A percentile compares a stretch with the other conserved stretches of the same genome.
Conservation (phyloP, 2,797 vertebrate genomes). For the Danio choprae region DNA sequence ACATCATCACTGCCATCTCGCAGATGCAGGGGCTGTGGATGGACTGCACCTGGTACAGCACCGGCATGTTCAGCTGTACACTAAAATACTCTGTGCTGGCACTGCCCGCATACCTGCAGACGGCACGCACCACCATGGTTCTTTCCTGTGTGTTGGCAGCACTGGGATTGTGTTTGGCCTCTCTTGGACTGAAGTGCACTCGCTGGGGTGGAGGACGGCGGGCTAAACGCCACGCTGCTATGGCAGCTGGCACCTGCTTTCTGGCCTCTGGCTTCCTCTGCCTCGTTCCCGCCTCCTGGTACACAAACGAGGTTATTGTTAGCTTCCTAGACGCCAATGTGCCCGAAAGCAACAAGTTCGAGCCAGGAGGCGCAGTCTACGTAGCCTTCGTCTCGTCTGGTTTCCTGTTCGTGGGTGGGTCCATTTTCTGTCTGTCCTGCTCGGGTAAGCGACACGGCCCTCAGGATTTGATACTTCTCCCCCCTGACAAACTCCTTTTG, state of each 20-base stretch:
- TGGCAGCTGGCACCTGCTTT: slow-evolving; percentile 82
- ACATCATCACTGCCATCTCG: slow-evolving; percentile 80
- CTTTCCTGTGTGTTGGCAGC: slow-evolving; percentile 81
- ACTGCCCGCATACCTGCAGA: slow-evolving; percentile 81
- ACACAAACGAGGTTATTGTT: slow-evolving; percentile 81
- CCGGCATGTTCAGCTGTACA: slow-evolving; percentile 87
- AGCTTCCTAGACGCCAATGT: slow-evolving; percentile 79
- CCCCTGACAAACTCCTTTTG: slow-evolving; percentile 78
- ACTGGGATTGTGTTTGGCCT: slow-evolving; percentile 79
- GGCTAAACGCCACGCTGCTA: slow-evolving; percentile 76
- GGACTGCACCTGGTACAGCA: slow-evolving; percentile 90
- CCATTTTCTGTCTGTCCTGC: slow-evolving; percentile 81
- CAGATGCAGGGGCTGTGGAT: slow-evolving; percentile 88
- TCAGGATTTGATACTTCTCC: slow-evolving; percentile 80
- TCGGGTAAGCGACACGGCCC: slow-evolving; percentile 76
- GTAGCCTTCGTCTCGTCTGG: slow-evolving; percentile 81
- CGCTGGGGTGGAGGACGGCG: slow-evolving; percentile 75
- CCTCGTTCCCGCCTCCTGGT: slow-evolving; percentile 84
- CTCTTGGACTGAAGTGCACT: slow-evolving; percentile 85
- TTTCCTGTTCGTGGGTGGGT: slow-evolving; percentile 78
- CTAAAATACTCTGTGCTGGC: slow-evolving; percentile 80
- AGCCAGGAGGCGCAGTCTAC: slow-evolving; percentile 84
- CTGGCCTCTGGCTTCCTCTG: slow-evolving; percentile 76
- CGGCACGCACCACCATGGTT: slow-evolving; percentile 84
- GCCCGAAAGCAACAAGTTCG: slow-evolving; percentile 81